Evolutionary conservation across 2,113 vertebrate genomes (phyloP).

Genomic region (Lepidiolamprologus cunningtoni): DNA sequence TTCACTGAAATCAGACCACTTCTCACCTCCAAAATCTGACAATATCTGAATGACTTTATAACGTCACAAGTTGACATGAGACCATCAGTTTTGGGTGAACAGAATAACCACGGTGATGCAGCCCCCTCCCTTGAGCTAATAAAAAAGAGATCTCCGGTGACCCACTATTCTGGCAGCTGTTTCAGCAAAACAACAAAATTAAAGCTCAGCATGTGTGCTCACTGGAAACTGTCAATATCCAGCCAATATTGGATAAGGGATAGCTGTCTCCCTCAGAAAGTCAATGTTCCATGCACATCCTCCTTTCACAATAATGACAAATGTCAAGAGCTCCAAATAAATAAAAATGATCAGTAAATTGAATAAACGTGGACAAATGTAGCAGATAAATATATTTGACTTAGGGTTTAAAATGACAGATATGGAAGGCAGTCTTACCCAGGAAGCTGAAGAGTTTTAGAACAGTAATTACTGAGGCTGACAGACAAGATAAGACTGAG

Average conservation of each 20-base stretch:
- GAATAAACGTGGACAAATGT: slow-evolving; percentile 19
- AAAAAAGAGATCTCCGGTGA: slow-evolving; percentile 17
- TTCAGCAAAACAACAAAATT: slow-evolving; percentile 37
- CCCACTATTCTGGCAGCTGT: neutral
- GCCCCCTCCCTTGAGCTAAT: slow-evolving; percentile 16
- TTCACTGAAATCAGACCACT: slow-evolving; percentile 2
- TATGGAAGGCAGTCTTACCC: slow-evolving; percentile 9
- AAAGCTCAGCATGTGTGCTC: slow-evolving; percentile 29
- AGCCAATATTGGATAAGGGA: slow-evolving; percentile 20
- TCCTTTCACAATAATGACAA: neutral
- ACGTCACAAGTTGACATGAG: neutral
- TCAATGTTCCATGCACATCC: neutral
- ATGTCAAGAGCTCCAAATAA: neutral
- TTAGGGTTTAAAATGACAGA: slow-evolving; percentile 23
- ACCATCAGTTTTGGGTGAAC: slow-evolving; percentile 13
- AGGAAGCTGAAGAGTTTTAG: slow-evolving; percentile 44
- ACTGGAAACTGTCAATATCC: slow-evolving; percentile 38
- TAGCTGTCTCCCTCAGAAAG: slow-evolving; percentile 3
- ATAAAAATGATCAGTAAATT: slow-evolving; percentile 9
- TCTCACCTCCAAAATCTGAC: neutral
- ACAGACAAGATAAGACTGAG: slow-evolving; percentile 44
- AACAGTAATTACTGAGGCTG: slow-evolving; percentile 50
- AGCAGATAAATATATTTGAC: slow-evolving; percentile 29
- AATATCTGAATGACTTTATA: neutral
- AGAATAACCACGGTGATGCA: slow-evolving; percentile 23